Base-by-base conservation (phyloP, 2,113 vertebrate species). In the Marmota monax region DNA sequence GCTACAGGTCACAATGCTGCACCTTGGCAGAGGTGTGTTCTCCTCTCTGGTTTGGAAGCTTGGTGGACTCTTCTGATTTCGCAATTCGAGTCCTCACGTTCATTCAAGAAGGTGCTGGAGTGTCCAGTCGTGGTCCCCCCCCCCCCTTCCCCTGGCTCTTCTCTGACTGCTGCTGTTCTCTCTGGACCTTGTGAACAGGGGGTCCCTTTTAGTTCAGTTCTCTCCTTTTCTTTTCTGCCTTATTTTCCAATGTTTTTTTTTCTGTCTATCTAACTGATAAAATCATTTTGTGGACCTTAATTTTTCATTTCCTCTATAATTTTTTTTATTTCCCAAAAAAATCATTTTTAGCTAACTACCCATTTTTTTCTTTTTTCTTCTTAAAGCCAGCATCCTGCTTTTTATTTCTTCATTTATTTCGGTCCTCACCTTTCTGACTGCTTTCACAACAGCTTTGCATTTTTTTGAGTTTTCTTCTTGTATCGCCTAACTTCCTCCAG, bases 301-400 rank as follows among this genome's bases (percentile, higher is more conserved):
- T 27, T n/a, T 76, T 53, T 76, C 9, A 27, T 74, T 95, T 39
- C 5, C 84, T 84, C 10, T 67, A 29, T 37, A 22, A 34, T 45
- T 27, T 51, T 45, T 53, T 56, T 29, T 12, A 56, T 18, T 42
- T 90, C 37, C 32, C 45, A 85, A 48, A 53, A 13, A 53, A 77
- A 22, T 12, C 29, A 58, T 39, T 72, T 67, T 74, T 45, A 12
- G 29, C 48, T 69, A 65, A 84, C 22, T 53, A 13, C 2, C 56
- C 56, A 58, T 58, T 58, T 58, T 58, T 58, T 58, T 82, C 48
- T 93, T 88, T 93, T 82, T 82, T 34, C 14, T 76, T 45, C 58
- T 48, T 69, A 23, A 80, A 72, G n/a, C 58, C 42, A 45, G 27
- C 13, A 42, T 34, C 48, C 18, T 77, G 32, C 2, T 23, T 23